Base-by-base conservation (phyloP, 2,113 vertebrate species). In the Festucalex cinctus region DNA sequence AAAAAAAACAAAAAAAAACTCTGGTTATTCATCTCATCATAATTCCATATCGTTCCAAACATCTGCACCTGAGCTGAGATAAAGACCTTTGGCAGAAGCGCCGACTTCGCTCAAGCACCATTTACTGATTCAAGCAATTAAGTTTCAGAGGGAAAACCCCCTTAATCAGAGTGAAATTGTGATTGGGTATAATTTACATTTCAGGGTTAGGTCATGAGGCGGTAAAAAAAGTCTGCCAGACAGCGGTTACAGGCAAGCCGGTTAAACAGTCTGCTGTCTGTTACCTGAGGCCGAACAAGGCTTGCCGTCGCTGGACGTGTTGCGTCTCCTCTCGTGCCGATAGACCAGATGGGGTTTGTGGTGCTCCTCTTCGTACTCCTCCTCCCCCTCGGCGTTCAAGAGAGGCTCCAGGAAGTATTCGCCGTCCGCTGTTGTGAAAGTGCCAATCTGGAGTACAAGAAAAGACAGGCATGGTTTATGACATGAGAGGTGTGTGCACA, bases 281-380 rank as follows among this genome's bases (percentile, higher is more conserved):
- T 85, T 95, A 98, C 97, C 96, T 95, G 95, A 92, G 90, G 92
- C 87, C 46, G 88, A 92, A 85, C 94, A 96, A 39, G 88, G 88
- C 82, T 91, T 87, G 36, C 80, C 66, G 64, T 78, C 68, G 66
- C 81, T 71, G 69, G 85, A 71, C 56, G 68, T 64, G 61, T 69
- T 89, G 67, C 69, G 90, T 74, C 89, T 86, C 66, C 91, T 85
- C 74, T 94, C 91, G 9, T 93, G 90, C 63, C 90, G 94, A 77
- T 98, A 99, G 72, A 99, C 92, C 59, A 99, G 93, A 85, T 99
- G 97, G 62, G 94, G 95, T 85, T 98, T 98, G 87, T 93, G 96
- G 88, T 95, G 92, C 53, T 93, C 93, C 67, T 98, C 95, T 32
- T 95, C 92, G n/a, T 93, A 88, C 70, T 96, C 94, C 63, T 86